Evolutionary conservation across 92 coral and sea anemone species (phyloP).

Genomic region (Zoanthus sansibaricus): DNA sequence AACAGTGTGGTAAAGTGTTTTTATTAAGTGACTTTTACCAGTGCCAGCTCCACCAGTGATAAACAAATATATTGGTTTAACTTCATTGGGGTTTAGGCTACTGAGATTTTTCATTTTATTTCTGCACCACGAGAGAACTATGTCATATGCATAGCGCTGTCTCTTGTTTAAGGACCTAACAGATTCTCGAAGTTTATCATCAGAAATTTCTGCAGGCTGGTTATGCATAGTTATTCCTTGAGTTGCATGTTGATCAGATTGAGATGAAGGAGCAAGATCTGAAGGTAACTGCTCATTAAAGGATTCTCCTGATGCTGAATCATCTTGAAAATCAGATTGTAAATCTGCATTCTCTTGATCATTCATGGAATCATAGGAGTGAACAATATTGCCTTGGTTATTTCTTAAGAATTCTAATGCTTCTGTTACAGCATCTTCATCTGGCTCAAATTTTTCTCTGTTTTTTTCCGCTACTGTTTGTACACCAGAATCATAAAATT

Average conservation of each 20-base stretch:
- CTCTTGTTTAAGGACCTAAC: too few species aligned
- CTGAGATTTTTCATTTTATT: constrained; percentile 41
- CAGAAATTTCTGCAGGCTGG: too few species aligned
- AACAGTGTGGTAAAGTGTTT: constrained; percentile 53
- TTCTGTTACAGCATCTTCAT: constrained; percentile 69
- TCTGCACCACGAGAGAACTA: constrained; percentile 62
- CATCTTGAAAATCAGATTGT: too few species aligned
- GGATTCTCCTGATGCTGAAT: too few species aligned
- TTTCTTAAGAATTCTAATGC: constrained; percentile 66
- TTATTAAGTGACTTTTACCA: constrained; percentile 40
- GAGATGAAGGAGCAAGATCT: too few species aligned
- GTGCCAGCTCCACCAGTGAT: constrained; percentile 51
- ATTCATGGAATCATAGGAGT: constrained; percentile 54
- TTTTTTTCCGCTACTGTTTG: constrained; percentile 60
- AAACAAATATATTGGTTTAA: constrained; percentile 54
- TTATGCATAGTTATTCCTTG: too few species aligned
- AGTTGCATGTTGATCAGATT: too few species aligned
- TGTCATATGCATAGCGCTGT: neutral
- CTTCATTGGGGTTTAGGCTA: neutral
- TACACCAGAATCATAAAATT: constrained; percentile 64
- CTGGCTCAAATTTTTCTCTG: constrained; percentile 68
- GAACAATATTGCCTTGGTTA: constrained; percentile 35
- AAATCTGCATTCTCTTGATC: too few species aligned
- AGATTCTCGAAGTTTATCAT: too few species aligned
- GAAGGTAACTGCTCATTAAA: too few species aligned